These are phyloP conservation scores for Cerastis leucographa DNA, from an alignment of 2,888 invertebrate species.

Conservation along the genomic window DNA sequence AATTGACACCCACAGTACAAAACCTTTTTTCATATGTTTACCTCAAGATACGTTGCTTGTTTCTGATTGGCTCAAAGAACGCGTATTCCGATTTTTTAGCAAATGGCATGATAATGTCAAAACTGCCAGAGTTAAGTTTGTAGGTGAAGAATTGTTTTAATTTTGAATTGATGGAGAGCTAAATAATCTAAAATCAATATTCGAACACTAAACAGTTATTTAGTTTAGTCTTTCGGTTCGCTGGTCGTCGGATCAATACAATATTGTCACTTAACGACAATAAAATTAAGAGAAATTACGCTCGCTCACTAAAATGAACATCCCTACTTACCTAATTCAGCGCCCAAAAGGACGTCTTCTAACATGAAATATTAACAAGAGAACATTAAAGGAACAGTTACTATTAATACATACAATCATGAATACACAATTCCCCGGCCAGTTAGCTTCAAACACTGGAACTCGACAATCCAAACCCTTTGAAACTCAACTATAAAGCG, in stretches of 20 bases:
- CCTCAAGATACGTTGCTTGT: too few relatives aligned
- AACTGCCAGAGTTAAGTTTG: too few relatives aligned
- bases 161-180: neutral
- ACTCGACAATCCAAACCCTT: slow-evolving; percentile 48
- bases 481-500: slow-evolving; percentile 64
- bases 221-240: neutral
- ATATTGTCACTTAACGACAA: neutral
- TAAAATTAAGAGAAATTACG: neutral
- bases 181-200: neutral
- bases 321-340: neutral
- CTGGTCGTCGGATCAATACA: neutral
- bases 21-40: too few relatives aligned
- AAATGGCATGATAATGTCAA: too few relatives aligned
- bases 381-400: slow-evolving; percentile 23
- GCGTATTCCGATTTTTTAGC: too few relatives aligned
- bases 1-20: too few relatives aligned
- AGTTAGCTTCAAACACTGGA: slow-evolving; percentile 37
- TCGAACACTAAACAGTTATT: neutral
- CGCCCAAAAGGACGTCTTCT: neutral
- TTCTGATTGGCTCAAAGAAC: too few relatives aligned
- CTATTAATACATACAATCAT: slow-evolving; percentile 23
- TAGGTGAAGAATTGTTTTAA: neutral
- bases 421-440: slow-evolving; percentile 34
- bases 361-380: slow-evolving; percentile 7
- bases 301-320: neutral